phyloP scores from a whole-genome alignment of 2,113 vertebrate genomes.

The Prionailurus bengalensis region DNA sequence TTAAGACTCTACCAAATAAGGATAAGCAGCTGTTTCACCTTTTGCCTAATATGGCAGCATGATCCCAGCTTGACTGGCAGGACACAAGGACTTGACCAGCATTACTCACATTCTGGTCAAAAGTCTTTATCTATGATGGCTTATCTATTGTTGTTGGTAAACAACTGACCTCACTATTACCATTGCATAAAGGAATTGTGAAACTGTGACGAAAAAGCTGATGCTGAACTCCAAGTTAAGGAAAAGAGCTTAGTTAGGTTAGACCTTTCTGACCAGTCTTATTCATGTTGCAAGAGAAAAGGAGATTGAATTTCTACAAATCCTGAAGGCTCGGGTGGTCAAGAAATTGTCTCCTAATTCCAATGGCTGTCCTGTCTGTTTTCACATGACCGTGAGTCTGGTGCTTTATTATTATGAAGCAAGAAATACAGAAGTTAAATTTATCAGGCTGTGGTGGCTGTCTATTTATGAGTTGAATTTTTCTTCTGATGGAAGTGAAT shows the following conservation, averaged over 20 bases:
- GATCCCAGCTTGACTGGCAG: not conserved
- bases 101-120: not conserved
- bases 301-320: slow-evolving; percentile 1
- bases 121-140: not conserved
- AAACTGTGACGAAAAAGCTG: not conserved
- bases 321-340: not conserved
- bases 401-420: slow-evolving; percentile 48
- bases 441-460: not conserved
- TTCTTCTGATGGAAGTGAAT: slow-evolving; percentile 34
- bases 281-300: slow-evolving; percentile 40
- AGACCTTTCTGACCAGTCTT: not conserved
- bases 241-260: slow-evolving; percentile 57
- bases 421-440: not conserved
- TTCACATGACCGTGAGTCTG: slow-evolving; percentile 7
- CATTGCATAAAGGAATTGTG: not conserved
- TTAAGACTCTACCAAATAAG: not conserved
- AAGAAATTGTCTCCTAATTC: slow-evolving; percentile 52
- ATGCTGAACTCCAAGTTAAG: not conserved
- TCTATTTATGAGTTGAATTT: not conserved
- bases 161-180: not conserved
- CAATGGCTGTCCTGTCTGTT: not conserved
- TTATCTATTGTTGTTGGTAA: not conserved
- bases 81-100: not conserved
- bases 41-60: not conserved
- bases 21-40: not conserved